Evolutionary conservation across 2,797 vertebrate species (phyloP).

Genomic region (Eurystomus glaucurus): DNA sequence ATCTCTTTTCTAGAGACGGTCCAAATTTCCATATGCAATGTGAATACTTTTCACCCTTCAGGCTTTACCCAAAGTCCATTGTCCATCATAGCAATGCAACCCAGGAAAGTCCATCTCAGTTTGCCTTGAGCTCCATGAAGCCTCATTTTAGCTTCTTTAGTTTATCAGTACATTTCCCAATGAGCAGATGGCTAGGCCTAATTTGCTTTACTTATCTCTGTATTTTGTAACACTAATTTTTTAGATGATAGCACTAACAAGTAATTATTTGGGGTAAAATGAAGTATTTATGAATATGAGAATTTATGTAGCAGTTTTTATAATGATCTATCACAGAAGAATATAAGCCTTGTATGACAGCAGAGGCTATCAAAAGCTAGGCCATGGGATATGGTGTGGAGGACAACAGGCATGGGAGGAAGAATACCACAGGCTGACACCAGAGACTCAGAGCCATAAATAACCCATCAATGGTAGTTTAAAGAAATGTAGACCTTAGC

Average conservation of each 20-base stretch:
- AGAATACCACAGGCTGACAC: neutral
- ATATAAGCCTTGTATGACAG: neutral
- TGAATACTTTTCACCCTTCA: neutral
- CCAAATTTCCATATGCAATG: neutral
- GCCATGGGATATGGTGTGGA: neutral
- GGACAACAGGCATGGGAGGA: neutral
- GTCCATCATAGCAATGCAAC: rapidly evolving
- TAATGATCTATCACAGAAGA: neutral
- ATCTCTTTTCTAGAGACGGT: neutral
- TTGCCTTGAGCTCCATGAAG: neutral
- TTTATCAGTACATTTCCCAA: neutral
- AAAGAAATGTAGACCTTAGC: neutral
- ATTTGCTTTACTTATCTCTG: neutral
- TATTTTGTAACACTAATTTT: neutral
- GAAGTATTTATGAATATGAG: neutral
- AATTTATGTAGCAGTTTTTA: neutral
- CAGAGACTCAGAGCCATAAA: neutral
- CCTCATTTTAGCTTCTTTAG: neutral
- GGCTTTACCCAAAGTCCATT: neutral
- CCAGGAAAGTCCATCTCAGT: neutral
- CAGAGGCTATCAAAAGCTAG: neutral
- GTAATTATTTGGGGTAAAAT: neutral
- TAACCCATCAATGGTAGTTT: neutral
- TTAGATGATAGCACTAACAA: neutral
- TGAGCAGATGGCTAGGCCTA: neutral